Percentiles rank a stretch among this genome's conserved stretches.
Conservation (phyloP, 2,888 invertebrate species). For the Orthosia gothica region DNA sequence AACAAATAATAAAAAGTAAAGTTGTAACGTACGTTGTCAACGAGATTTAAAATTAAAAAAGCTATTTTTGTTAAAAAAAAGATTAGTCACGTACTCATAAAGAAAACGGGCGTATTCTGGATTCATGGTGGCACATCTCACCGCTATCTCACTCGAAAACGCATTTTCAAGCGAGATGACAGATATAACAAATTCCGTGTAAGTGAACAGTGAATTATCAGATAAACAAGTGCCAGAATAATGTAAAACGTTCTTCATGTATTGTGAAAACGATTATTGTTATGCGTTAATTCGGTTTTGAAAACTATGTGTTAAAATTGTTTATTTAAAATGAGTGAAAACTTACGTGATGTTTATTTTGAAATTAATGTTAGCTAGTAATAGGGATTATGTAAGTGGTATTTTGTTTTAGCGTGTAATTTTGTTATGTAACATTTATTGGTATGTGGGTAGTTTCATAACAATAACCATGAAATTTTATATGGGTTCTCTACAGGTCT, state of each 20-base stretch:
- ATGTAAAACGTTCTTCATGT: conserved; percentile 40
- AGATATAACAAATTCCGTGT: conserved; percentile 40
- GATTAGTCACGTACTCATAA: conserved; percentile 58
- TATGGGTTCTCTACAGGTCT: conserved; percentile 7
- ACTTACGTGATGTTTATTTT: conserved; percentile 43
- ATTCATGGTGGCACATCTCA: conserved; percentile 22
- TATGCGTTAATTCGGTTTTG: conserved; percentile 16
- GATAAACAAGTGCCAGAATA: conserved; percentile 50
- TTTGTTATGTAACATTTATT: conserved; percentile 24
- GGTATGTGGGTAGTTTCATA: background rate
- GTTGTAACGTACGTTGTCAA: conserved; percentile 61
- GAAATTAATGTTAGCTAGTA: conserved; percentile 15
- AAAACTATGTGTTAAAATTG: conserved; percentile 27
- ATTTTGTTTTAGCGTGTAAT: conserved; percentile 14
- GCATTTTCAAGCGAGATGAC: conserved; percentile 50
- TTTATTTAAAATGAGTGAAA: conserved; percentile 38
- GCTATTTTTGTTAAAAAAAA: conserved; percentile 59
- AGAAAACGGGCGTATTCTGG: conserved; percentile 58
- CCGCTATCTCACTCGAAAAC: conserved; percentile 14
- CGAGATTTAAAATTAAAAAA: conserved; percentile 65
- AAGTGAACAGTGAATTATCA: conserved; percentile 49
- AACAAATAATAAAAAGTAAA: conserved; percentile 68
- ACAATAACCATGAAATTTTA: conserved; percentile 21
- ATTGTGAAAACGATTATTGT: conserved; percentile 39
- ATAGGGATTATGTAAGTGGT: conserved; percentile 15